Evolutionary conservation across 2,888 invertebrate genomes (phyloP), one percentile per base, ranked within the genome.

Genomic region (Noctua comes): DNA sequence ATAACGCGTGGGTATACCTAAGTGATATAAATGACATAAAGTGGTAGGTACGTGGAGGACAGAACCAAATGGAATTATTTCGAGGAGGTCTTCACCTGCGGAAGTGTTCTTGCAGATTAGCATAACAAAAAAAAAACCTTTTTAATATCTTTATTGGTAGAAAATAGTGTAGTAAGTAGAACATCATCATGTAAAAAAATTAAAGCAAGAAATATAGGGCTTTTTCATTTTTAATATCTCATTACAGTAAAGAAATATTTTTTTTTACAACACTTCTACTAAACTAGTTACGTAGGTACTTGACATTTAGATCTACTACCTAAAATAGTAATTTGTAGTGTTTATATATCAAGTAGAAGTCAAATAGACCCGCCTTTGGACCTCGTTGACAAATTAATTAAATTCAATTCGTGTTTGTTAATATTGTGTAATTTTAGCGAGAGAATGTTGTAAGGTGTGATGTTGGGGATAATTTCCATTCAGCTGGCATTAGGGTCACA

Each of bases 401-500:
- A n/a, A 75, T 66, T 73, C 54, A 48, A 73, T 51, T 68, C 62
- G 36, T 75, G 70, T 77, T 68, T 36, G 73, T 73, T 73, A 71
- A 83, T 73, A 66, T 77, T 74, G 77, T 68, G 78, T 69, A 79
- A 80, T 73, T 46, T 64, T 68, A 76, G 64, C 69, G 36, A 68
- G 73, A 66, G 76, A 80, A 73, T 83, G 84, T 86, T 77, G 80
- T 75, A 79, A 71, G 68, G 76, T 77, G 66, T 48, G 66, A 73
- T 57, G 77, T 86, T 75, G 77, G 79, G 77, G 74, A 86, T 77
- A 43, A 76, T 86, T 85, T 82, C 83, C 77, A 87, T 82, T 87
- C 86, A 75, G 73, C 73, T 64, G 79, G 77, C 84, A 78, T 77
- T 83, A 70, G 85, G 79, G 83, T 79, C 85, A 84, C 11, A 68